Evolutionary conservation across 2,888 invertebrate genomes (phyloP), one percentile per base, ranked within the genome.

Genomic region (Cybosia mesomella): DNA sequence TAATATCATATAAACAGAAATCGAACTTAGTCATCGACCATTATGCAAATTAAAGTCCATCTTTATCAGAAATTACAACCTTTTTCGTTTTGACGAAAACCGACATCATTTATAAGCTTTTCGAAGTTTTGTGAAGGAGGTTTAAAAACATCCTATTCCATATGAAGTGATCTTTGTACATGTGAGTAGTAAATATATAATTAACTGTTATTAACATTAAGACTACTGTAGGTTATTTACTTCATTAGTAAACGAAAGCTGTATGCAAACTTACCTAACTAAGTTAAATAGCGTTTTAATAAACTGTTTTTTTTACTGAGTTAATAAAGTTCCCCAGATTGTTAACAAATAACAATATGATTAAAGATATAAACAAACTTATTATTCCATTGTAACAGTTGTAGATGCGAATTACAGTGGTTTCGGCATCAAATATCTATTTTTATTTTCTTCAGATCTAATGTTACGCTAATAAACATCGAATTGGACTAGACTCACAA

Each of bases 1-100:
- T n/a, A n/a, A n/a, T n/a, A n/a, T n/a, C n/a, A n/a, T n/a, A n/a
- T n/a, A n/a, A n/a, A n/a, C n/a, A n/a, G n/a, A n/a, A n/a, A 49
- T 49, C 49, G 49, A 49, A 49, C 49, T 43, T 49, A 49, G 49
- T 49, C 49, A 49, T 49, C 49, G 49, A 49, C 49, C 18, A n/a
- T 49, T 49, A 49, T 49, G 49, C 18, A n/a, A 58, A 55, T 55
- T 28, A 24, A 55, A 55, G 24, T 55, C 13, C 13, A 55, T 28
- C 3, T 22, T 7, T n/a, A 18, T 18, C 43, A 43, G 5, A 18
- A 43, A 43, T 43, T 43, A 18, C 18, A 5, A 43, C 4, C 18
- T 7, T 0, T 5, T 18, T 18, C 43, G 43, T 18, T 43, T 15
- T 43, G 15, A 7, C 0, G 15, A 15, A 39, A 39, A 39, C 15